Base-by-base conservation (phyloP, 2,797 vertebrate genomes). In the Astyanax mexicanus region DNA sequence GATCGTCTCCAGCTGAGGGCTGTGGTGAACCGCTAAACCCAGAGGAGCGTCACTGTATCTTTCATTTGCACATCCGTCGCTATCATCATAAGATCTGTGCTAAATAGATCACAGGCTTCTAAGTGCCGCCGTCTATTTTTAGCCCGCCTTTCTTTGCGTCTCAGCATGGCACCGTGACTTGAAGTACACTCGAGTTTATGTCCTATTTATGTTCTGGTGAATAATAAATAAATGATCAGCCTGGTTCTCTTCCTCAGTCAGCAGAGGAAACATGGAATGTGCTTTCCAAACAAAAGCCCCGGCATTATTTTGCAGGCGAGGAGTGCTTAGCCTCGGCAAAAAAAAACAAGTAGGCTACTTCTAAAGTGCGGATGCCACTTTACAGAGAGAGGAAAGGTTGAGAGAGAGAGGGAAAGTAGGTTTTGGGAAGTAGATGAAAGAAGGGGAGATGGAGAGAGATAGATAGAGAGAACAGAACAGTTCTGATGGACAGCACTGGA, bases 171-270 rank as follows among this genome's bases (percentile, higher is more conserved):
- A 61, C 57, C 2, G 35, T 60, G 69, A 58, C 32, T 51, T 21
- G 54, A 65, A 42, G 27, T 72, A 58, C 68, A 72, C 61, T 69
- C 57, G 19, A 17, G 57, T 51, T 69, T 75, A 68, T 68, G 44
- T 54, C 35, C 49, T 66, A 32, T 58, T 69, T 75, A 62, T 78
- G 54, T 51, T 73, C 54, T 58, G 37, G 60, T 47, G 38, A 77
- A 58, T 55, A 40, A 70, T 57, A 71, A 69, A 80, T 84, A 76
- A 75, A 70, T 74, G 35, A 77, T 80, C 62, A 21, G 72, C 79
- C 52, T 47, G 72, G 84, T 80, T 80, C 47, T 79, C 74, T 78
- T 81, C 54, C 40, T 74, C 77, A 75, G 52, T 35, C 78, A 77
- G 66, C 62, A 42, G 70, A 68, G 72, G 37, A 57, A 78, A 71